Conservation (phyloP, 2,888 invertebrate species). For the Cataglyphis rosenhaueri region DNA sequence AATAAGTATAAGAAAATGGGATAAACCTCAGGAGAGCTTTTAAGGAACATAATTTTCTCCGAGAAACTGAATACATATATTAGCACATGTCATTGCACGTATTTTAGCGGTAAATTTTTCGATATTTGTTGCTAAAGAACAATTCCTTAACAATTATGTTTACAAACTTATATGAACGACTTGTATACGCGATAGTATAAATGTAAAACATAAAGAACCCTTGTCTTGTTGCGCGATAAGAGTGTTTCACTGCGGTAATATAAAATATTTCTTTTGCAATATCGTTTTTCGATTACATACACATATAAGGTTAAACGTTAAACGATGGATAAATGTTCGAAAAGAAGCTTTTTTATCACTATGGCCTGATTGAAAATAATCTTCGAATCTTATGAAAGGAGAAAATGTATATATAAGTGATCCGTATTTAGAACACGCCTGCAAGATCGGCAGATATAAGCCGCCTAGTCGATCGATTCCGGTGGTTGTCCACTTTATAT, state of each 20-base stretch:
- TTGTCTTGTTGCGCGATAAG: conserved; percentile 9
- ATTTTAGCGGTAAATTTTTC: neutral
- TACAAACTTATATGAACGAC: conserved; percentile 4
- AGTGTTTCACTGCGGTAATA: conserved; percentile 6
- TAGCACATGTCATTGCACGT: neutral
- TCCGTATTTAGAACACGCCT: conserved; percentile 49
- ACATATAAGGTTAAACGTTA: conserved; percentile 19
- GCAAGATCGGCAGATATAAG: conserved; percentile 45
- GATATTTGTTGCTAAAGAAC: neutral
- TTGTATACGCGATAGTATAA: neutral
- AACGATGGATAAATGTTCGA: conserved; percentile 24
- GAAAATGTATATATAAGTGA: conserved; percentile 42
- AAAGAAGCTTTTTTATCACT: conserved; percentile 5
- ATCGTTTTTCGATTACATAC: conserved; percentile 19
- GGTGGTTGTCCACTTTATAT: conserved; percentile 21
- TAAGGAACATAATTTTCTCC: neutral
- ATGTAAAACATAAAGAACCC: neutral
- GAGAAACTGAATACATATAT: neutral
- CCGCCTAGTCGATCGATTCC: conserved; percentile 34
- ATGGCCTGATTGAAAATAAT: conserved; percentile 39
- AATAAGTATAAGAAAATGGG: neutral
- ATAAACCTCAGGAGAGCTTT: neutral
- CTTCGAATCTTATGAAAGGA: conserved; percentile 34
- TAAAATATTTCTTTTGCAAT: conserved; percentile 25
- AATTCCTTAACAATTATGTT: neutral